phyloP scores from a whole-genome alignment of 2,113 vertebrate species.

The Crocuta crocuta region DNA sequence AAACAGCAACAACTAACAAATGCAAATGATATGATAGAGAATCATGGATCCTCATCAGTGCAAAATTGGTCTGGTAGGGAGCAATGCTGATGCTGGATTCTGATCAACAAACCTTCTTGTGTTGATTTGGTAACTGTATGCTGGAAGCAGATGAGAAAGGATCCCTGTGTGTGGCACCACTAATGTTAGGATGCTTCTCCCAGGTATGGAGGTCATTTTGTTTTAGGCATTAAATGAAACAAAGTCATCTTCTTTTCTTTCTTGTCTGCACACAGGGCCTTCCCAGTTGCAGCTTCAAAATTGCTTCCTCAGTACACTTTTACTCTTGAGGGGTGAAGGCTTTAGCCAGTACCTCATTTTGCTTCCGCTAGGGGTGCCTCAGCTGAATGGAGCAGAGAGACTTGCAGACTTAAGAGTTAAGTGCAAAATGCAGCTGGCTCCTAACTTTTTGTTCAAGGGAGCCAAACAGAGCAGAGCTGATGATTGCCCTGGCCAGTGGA shows the following conservation, averaged over 20 bases:
- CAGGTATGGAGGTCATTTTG: not conserved
- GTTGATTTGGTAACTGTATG: not conserved
- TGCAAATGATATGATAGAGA: not conserved
- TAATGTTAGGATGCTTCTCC: not conserved
- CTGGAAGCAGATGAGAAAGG: not conserved
- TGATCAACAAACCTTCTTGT: not conserved
- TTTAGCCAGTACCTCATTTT: not conserved
- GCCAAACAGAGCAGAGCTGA: slow-evolving; percentile 2
- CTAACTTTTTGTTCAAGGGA: not conserved
- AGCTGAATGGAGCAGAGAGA: not conserved
- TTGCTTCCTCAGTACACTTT: not conserved
- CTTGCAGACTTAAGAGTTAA: slow-evolving; percentile 2
- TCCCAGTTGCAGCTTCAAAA: not conserved
- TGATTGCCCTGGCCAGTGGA: not conserved
- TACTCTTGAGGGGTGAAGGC: not conserved
- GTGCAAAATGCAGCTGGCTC: slow-evolving; percentile 47
- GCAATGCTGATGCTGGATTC: not conserved
- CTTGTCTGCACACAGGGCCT: not conserved
- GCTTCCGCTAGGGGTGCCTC: not conserved
- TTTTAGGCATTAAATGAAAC: not conserved
- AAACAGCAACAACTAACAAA: not conserved
- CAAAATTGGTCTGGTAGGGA: not conserved
- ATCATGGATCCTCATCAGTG: not conserved
- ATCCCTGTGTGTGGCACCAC: not conserved
- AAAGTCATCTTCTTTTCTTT: not conserved